Percentiles rank a stretch among this genome's conserved stretches.
These are phyloP conservation scores for Gymnodraco acuticeps DNA, from an alignment of 2,797 vertebrate species.

Conservation along the genomic window DNA sequence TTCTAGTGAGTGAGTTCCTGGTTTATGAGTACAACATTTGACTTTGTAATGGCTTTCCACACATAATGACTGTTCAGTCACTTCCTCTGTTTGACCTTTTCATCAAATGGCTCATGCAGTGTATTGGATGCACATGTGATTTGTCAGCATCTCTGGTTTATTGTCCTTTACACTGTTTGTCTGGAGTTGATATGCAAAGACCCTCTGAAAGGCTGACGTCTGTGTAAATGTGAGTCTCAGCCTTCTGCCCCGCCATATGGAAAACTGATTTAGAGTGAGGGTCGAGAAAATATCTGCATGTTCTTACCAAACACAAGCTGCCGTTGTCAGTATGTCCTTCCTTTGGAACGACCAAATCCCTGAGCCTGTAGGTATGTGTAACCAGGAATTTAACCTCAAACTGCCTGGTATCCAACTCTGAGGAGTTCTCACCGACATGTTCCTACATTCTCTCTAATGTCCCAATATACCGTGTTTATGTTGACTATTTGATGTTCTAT, in stretches of 20 bases:
- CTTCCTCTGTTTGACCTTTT: not conserved
- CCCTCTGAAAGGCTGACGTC: constrained; percentile 46
- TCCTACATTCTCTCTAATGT: not conserved
- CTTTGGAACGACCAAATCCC: constrained; percentile 58
- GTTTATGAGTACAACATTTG: too few relatives aligned
- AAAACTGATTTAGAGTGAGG: constrained; percentile 74
- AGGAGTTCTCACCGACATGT: constrained; percentile 3
- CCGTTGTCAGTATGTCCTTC: constrained; percentile 63
- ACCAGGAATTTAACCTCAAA: constrained; percentile 42
- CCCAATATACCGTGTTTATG: not conserved
- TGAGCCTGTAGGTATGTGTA: constrained; percentile 32
- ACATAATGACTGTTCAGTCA: not conserved
- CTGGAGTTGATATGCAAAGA: too few relatives aligned
- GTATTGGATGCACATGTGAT: constrained; percentile 20
- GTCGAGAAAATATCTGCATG: constrained; percentile 64
- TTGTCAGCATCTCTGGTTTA: constrained; percentile 16
- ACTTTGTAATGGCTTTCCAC: not conserved
- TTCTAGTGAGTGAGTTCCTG: too few relatives aligned
- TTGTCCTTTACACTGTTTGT: too few relatives aligned
- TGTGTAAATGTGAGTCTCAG: constrained; percentile 59
- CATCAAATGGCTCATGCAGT: not conserved
- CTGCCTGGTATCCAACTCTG: not conserved
- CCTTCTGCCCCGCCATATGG: constrained; percentile 77
- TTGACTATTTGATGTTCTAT: too few relatives aligned
- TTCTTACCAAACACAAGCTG: constrained; percentile 68